Evolutionary conservation across 1,140 invertebrate genomes (phyloP), one percentile per base, ranked within the genome.

Genomic region (Lamellibrachia luymesi): DNA sequence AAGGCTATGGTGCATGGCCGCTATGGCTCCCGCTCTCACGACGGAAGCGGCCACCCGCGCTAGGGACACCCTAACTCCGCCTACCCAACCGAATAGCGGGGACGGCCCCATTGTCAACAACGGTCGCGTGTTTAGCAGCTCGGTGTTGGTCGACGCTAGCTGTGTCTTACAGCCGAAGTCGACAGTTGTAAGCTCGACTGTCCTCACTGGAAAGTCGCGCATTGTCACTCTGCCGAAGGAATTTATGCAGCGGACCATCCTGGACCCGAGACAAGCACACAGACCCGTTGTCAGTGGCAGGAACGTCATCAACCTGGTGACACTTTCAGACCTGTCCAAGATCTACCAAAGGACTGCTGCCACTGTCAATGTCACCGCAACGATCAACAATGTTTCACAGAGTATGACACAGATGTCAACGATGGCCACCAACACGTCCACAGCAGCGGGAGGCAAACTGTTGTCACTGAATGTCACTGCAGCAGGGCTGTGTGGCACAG

Each of bases 1-100:
- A 94, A 95, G 95, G 95, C 94, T 95, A 95, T 96, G 95, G 94
- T 95, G 95, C 94, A 94, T 95, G 94, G 95, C 95, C 94, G 95
- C 95, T 93, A 96, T 96, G 95, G 95, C 95, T 94, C 95, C 95
- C 91, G 95, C 95, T 92, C 94, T 96, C 90, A 96, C 95, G n/a
- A 89, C 92, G 93, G 95, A 96, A 94, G 94, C 95, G 93, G 94
- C 95, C 91, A 94, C 94, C 90, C 94, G 95, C 93, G 94, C 94
- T 91, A 94, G 94, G 92, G 95, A 95, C 92, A 95, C 95, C 93
- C 94, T 95, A 90, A 93, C 94, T 64, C 64, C 94, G 94, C 25
- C 93, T 94, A 80, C 50, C 80, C 51, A 25, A 51, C 92, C 50
- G 51, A 80, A 17, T 51, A 91, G 80, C 92, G 64, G 52, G 91